These are phyloP conservation scores for Hypolimnas misippus DNA, from an alignment of 2,888 invertebrate species.

Conservation along the genomic window DNA sequence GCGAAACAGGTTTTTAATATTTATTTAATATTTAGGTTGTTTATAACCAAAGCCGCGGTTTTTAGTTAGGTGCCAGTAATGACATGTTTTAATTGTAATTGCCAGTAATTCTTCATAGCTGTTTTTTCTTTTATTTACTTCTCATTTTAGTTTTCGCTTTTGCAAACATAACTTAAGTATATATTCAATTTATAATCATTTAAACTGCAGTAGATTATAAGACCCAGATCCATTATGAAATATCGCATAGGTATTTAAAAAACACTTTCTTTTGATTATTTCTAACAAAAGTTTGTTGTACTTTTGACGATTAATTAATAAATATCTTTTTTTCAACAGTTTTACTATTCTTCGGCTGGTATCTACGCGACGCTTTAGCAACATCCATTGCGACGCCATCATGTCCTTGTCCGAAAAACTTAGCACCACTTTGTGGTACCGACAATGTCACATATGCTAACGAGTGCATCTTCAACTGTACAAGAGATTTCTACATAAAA, in stretches of 20 bases:
- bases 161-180: slow-evolving; percentile 30
- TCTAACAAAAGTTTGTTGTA: neutral
- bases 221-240: slow-evolving; percentile 20
- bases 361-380: slow-evolving; percentile 7
- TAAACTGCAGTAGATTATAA: slow-evolving; percentile 7
- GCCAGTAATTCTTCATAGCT: slow-evolving; percentile 3
- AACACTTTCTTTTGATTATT: neutral
- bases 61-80: neutral
- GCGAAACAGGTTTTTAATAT: no score
- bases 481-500: slow-evolving; percentile 29
- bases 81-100: slow-evolving; percentile 15
- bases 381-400: slow-evolving; percentile 11
- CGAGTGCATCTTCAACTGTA: slow-evolving; percentile 37
- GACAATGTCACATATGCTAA: slow-evolving; percentile 40
- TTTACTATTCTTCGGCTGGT: slow-evolving; percentile 17
- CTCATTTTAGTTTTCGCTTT: slow-evolving; percentile 18
- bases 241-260: slow-evolving; percentile 26
- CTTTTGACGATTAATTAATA: neutral
- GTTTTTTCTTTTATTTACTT: slow-evolving; percentile 23
- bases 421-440: slow-evolving; percentile 40
- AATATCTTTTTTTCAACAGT: slow-evolving; percentile 14
- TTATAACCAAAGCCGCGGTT: no score
- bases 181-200: slow-evolving; percentile 22
- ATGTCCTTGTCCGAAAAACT: slow-evolving; percentile 33
- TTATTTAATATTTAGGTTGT: no score